These are phyloP conservation scores for Drosophila barbarae DNA, from an alignment of 2,888 invertebrate species.

Conservation along the genomic window DNA sequence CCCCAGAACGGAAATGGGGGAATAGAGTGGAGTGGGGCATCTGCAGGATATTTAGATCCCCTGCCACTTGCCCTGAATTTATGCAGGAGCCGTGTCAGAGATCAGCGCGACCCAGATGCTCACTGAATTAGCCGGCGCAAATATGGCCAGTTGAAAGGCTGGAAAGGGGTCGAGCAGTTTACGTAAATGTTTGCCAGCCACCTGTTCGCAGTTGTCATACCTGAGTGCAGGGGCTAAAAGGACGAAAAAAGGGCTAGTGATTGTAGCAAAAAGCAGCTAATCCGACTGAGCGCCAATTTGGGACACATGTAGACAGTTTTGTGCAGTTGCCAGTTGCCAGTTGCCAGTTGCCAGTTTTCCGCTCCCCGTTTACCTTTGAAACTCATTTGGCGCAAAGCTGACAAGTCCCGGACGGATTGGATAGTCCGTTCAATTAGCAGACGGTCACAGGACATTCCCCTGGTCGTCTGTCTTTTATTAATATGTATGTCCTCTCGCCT, in stretches of 20 bases:
- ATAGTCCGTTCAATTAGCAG: constrained; percentile 55
- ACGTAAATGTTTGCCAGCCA: constrained; percentile 57
- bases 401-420: constrained; percentile 33
- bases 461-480: constrained; percentile 46
- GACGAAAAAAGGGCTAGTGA: constrained; percentile 28
- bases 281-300: constrained; percentile 64
- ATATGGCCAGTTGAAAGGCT: constrained; percentile 38
- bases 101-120: constrained; percentile 56
- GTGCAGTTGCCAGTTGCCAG: constrained; percentile 28
- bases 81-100: constrained; percentile 57
- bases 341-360: constrained; percentile 18
- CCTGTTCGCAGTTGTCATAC: constrained; percentile 60
- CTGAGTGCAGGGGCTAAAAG: constrained; percentile 22
- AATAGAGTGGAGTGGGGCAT: constrained; percentile 8
- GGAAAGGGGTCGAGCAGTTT: constrained; percentile 38
- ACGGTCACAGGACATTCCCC: constrained; percentile 40
- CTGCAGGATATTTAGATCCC: constrained; percentile 17
- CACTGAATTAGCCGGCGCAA: constrained; percentile 46
- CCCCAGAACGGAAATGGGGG: constrained; percentile 27
- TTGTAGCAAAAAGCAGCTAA: constrained; percentile 54
- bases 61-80: constrained; percentile 23
- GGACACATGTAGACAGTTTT: constrained; percentile 51
- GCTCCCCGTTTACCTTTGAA: constrained; percentile 39
- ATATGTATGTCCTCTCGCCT: constrained; percentile 49
- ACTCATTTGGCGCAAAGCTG: constrained; percentile 47